These are phyloP conservation scores for Lepilemur septentrionalis DNA, from an alignment of 2,797 vertebrate species.

Conservation along the genomic window DNA sequence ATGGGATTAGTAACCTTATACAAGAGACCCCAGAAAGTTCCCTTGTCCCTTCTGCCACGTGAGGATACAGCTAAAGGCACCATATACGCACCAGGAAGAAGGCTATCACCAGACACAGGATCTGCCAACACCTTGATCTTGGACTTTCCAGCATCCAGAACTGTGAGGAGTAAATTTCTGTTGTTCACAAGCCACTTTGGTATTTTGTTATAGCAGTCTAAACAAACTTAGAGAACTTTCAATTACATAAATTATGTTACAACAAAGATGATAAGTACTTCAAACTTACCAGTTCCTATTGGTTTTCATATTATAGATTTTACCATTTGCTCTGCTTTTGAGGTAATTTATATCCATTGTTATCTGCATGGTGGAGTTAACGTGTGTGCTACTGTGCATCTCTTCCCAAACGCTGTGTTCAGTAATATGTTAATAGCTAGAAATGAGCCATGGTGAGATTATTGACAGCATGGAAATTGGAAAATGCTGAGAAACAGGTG, in stretches of 20 bases:
- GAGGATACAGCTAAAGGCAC: background rate
- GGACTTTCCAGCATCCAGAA: background rate
- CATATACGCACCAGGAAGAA: background rate
- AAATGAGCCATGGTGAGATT: background rate
- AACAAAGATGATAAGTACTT: background rate
- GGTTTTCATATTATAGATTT: background rate
- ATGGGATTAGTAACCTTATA: background rate
- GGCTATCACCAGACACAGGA: background rate
- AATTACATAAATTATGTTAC: constrained; percentile 1
- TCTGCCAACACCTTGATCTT: background rate
- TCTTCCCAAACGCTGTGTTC: background rate
- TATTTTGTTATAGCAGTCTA: background rate
- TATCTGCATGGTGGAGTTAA: background rate
- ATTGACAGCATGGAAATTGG: background rate
- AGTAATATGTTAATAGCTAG: background rate
- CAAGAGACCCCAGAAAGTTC: background rate
- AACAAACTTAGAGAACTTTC: background rate
- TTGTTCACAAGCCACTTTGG: background rate
- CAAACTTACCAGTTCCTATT: background rate
- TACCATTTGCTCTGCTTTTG: background rate
- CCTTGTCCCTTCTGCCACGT: background rate
- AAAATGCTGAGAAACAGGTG: background rate
- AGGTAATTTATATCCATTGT: background rate
- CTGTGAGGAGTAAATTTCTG: background rate
- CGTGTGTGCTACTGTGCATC: background rate